phyloP scores from a whole-genome alignment of 37 sponge, comb jelly and placozoan species.

The Corticium candelabrum region DNA sequence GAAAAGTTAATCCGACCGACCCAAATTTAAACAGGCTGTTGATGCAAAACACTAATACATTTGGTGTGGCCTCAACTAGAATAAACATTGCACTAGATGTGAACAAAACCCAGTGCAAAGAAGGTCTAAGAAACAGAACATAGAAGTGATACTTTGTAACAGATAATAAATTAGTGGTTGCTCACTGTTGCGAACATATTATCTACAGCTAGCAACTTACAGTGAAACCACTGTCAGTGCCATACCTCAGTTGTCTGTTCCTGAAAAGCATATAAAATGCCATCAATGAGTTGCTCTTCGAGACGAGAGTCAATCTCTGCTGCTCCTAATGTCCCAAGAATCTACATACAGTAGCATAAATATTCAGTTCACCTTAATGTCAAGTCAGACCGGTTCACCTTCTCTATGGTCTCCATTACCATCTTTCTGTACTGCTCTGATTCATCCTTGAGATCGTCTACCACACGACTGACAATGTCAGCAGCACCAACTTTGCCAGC shows the following conservation, averaged over 20 bases:
- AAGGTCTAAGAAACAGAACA: too few relatives aligned
- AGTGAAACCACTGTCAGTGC: neutral
- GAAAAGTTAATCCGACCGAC: too few relatives aligned
- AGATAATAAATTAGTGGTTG: too few relatives aligned
- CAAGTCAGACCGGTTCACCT: slow-evolving; percentile 30
- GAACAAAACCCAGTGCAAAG: too few relatives aligned
- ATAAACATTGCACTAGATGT: too few relatives aligned
- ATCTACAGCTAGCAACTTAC: too few relatives aligned
- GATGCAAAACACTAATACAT: too few relatives aligned
- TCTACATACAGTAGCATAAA: slow-evolving; percentile 25
- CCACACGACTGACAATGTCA: slow-evolving; percentile 84
- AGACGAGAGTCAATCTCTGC: slow-evolving; percentile 87
- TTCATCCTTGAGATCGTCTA: slow-evolving; percentile 97
- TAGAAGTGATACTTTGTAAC: too few relatives aligned
- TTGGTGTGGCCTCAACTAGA: too few relatives aligned
- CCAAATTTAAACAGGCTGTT: too few relatives aligned
- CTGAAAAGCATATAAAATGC: slow-evolving; percentile 89
- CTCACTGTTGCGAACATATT: too few relatives aligned
- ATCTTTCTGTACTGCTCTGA: slow-evolving; percentile 97
- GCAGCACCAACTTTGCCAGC: slow-evolving; percentile 96
- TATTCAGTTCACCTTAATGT: neutral
- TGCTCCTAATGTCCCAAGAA: slow-evolving; percentile 83
- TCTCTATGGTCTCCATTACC: slow-evolving; percentile 97
- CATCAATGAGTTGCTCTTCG: slow-evolving; percentile 98
- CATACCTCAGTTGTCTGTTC: slow-evolving; percentile 40